Evolutionary conservation across 2,888 invertebrate species (phyloP).

Genomic region (Caenorhabditis panamensis): DNA sequence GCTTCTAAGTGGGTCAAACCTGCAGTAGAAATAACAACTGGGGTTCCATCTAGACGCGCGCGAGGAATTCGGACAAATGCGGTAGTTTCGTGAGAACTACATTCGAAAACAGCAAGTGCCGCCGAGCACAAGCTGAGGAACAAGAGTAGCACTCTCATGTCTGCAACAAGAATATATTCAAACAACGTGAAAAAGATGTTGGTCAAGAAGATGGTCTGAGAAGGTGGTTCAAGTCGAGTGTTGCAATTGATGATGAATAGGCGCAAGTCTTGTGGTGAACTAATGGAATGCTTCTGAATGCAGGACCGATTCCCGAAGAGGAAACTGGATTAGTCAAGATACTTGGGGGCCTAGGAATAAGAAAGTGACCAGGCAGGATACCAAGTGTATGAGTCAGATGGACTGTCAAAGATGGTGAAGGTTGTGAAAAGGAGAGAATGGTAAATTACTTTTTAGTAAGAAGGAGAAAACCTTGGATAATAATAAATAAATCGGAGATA

Average conservation of each 20-base stretch:
- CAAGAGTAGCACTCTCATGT: slow-evolving; percentile 28
- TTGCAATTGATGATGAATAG: slow-evolving; percentile 8
- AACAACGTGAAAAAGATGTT: slow-evolving; percentile 2
- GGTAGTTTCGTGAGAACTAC: slow-evolving; percentile 76
- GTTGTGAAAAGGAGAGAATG: neutral
- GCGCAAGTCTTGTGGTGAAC: neutral
- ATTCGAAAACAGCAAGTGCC: slow-evolving; percentile 63
- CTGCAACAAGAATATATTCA: neutral
- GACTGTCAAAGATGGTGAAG: neutral
- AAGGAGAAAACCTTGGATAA: neutral
- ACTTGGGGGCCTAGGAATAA: slow-evolving; percentile 3
- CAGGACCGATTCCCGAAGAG: neutral
- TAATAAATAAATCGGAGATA: slow-evolving; percentile 1
- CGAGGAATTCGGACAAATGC: slow-evolving; percentile 80
- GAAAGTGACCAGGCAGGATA: slow-evolving; percentile 5
- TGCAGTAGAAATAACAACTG: slow-evolving; percentile 81
- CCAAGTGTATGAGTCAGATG: slow-evolving; percentile 12
- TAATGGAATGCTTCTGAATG: slow-evolving; percentile 1
- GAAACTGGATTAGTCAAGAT: slow-evolving; percentile 12
- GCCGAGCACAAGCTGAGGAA: neutral
- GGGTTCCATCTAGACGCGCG: slow-evolving; percentile 80
- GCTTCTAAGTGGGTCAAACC: slow-evolving; percentile 60
- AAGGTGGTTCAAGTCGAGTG: slow-evolving; percentile 21
- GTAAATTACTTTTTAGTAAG: neutral
- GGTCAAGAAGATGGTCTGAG: neutral